A percentile compares a stretch with the other conserved stretches of the same genome.
Conservation (phyloP, 2,113 vertebrate genomes). For the Pyxicephalus adspersus region DNA sequence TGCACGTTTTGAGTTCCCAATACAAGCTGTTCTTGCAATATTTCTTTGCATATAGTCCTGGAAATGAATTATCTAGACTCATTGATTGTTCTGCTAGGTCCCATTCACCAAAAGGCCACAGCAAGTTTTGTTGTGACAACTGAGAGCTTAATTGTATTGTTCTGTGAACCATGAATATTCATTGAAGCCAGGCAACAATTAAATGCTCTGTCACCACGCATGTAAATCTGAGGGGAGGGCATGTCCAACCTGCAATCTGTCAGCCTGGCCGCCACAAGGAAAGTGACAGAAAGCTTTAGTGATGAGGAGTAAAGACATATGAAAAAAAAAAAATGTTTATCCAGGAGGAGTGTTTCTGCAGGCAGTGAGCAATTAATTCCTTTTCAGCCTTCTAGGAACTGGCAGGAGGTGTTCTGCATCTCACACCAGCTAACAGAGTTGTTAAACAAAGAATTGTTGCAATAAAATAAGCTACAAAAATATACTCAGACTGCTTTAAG, state of each 20-base stretch:
- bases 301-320: constrained; percentile 47
- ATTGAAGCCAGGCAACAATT: constrained; percentile 47
- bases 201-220: constrained; percentile 41
- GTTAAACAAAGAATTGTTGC: too few relatives aligned
- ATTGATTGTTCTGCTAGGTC: constrained; percentile 25
- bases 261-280: constrained; percentile 45
- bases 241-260: constrained; percentile 52
- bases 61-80: neutral
- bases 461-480: too few relatives aligned
- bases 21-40: neutral
- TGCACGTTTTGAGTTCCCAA: too few relatives aligned
- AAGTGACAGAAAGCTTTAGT: constrained; percentile 44
- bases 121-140: constrained; percentile 47
- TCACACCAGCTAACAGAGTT: neutral
- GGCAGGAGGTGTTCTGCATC: constrained; percentile 15
- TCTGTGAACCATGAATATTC: constrained; percentile 56
- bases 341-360: constrained; percentile 41
- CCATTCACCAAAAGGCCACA: constrained; percentile 41
- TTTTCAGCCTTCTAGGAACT: constrained; percentile 15
- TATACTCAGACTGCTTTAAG: too few relatives aligned
- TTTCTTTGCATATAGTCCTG: constrained; percentile 4
- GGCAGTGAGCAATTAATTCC: constrained; percentile 40
- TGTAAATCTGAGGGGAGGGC: constrained; percentile 51
- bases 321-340: constrained; percentile 47
- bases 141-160: constrained; percentile 52